Evolutionary conservation across 2,888 invertebrate genomes (phyloP).

Genomic region (Hypolimnas misippus): DNA sequence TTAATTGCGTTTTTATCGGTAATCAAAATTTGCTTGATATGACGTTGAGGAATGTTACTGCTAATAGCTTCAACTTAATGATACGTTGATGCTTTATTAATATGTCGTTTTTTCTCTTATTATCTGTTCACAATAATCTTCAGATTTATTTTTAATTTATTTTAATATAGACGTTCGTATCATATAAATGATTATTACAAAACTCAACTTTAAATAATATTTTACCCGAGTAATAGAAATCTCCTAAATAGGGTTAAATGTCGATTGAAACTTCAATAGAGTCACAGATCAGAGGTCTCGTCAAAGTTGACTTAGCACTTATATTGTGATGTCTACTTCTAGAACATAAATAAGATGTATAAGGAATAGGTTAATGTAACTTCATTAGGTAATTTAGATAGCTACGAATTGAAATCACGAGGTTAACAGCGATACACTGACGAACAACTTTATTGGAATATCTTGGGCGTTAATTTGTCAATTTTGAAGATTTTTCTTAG

Average conservation of each 20-base stretch:
- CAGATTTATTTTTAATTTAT: background rate
- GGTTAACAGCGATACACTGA: background rate
- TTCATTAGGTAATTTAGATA: background rate
- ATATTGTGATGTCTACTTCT: conserved; percentile 28
- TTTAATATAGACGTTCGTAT: background rate
- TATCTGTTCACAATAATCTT: too few relatives aligned
- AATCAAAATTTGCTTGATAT: background rate
- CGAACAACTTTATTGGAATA: background rate
- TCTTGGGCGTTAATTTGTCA: background rate
- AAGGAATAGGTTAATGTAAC: conserved; percentile 6
- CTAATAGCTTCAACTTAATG: background rate
- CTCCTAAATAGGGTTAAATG: conserved; percentile 24
- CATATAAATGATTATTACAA: background rate
- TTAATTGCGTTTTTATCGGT: background rate
- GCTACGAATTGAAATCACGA: background rate
- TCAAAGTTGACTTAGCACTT: conserved; percentile 23
- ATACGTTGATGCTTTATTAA: background rate
- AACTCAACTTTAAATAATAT: background rate
- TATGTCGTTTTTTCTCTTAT: too few relatives aligned
- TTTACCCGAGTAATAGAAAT: background rate
- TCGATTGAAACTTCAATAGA: conserved; percentile 36
- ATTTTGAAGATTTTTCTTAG: background rate
- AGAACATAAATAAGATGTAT: conserved; percentile 14
- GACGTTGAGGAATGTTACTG: background rate
- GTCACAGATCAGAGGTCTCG: conserved; percentile 30